Evolutionary conservation across 2,113 vertebrate species (phyloP).

Genomic region (Bujurquina vittata): DNA sequence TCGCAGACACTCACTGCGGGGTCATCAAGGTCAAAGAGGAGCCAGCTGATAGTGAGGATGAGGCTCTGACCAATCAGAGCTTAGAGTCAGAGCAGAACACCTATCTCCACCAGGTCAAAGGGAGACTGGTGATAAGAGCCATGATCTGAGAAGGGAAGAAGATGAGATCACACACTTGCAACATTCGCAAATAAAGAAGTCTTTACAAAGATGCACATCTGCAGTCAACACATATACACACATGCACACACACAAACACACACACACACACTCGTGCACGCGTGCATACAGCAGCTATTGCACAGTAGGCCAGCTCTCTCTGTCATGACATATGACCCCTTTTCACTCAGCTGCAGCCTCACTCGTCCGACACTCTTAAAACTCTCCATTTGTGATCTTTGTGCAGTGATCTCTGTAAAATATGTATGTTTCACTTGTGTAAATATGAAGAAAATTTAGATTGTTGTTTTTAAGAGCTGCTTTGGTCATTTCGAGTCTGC

Average conservation of each 20-base stretch:
- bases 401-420: slow-evolving; percentile 79
- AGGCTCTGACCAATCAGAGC: slow-evolving; percentile 86
- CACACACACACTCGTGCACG: background rate
- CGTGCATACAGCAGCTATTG: slow-evolving; percentile 42
- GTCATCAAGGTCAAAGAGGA: slow-evolving; percentile 97
- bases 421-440: slow-evolving; percentile 76
- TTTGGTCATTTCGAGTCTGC: slow-evolving; percentile 59
- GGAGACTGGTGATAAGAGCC: slow-evolving; percentile 95
- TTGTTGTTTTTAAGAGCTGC: slow-evolving; percentile 68
- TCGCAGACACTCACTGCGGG: slow-evolving; percentile 81
- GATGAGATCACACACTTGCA: slow-evolving; percentile 64
- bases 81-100: slow-evolving; percentile 88
- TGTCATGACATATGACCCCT: slow-evolving; percentile 38
- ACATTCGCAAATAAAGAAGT: slow-evolving; percentile 59
- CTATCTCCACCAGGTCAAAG: slow-evolving; percentile 98
- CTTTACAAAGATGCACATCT: slow-evolving; percentile 35
- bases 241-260: slow-evolving; percentile 31
- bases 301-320: slow-evolving; percentile 64
- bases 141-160: slow-evolving; percentile 86
- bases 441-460: slow-evolving; percentile 71
- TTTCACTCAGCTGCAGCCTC: slow-evolving; percentile 50
- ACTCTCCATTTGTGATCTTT: slow-evolving; percentile 74
- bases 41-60: slow-evolving; percentile 91
- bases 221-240: slow-evolving; percentile 32
- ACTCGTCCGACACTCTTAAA: slow-evolving; percentile 44